Evolutionary conservation across 2,797 vertebrate genomes (phyloP).

Genomic region (Ptychadena robeensis): DNA sequence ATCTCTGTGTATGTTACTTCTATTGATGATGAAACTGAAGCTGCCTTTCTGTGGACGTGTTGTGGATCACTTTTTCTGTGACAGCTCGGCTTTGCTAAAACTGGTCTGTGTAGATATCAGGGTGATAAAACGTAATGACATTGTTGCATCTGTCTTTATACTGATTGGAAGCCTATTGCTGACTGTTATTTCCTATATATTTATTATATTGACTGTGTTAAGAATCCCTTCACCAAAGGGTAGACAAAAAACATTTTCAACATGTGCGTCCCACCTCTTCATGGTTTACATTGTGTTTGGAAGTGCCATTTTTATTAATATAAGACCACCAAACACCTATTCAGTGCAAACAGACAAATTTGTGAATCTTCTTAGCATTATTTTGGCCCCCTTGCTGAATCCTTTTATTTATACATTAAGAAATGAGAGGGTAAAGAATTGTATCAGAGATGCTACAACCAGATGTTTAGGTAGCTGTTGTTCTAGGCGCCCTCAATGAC

Average conservation of each 20-base stretch:
- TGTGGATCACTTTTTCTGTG: constrained; percentile 57
- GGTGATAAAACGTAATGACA: constrained; percentile 55
- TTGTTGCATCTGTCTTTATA: constrained; percentile 56
- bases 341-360: constrained; percentile 64
- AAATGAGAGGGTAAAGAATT: constrained; percentile 60
- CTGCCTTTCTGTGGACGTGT: constrained; percentile 61
- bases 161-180: constrained; percentile 63
- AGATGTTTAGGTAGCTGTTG: no score
- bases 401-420: constrained; percentile 66
- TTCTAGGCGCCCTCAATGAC: no score
- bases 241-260: constrained; percentile 43
- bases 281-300: constrained; percentile 62
- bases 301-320: constrained; percentile 67
- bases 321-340: constrained; percentile 64
- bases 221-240: constrained; percentile 47
- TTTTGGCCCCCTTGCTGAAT: constrained; percentile 63
- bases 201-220: constrained; percentile 63
- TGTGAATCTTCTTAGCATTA: constrained; percentile 61
- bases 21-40: constrained; percentile 26
- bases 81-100: constrained; percentile 2
- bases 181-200: constrained; percentile 61
- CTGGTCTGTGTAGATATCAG: constrained; percentile 62
- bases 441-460: constrained; percentile 44
- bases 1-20: constrained; percentile 60
- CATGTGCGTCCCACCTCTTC: constrained; percentile 64